Percentiles rank a stretch among this genome's conserved stretches.
Conservation (phyloP, 2,888 invertebrate genomes). For the Odontocolon sp. region DNA sequence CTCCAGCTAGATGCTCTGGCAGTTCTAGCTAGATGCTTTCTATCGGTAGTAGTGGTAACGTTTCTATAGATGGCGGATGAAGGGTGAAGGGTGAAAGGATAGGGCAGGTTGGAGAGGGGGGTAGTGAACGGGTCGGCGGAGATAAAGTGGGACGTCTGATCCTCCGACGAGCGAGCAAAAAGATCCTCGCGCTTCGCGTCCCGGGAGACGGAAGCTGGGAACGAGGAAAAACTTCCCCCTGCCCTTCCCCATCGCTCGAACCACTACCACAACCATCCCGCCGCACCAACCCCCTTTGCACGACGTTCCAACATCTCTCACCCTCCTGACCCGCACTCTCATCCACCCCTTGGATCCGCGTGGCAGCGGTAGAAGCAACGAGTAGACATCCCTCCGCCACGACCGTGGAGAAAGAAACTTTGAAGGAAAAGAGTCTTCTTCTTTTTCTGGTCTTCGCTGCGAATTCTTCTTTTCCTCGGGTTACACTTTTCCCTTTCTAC, state of each 20-base stretch:
- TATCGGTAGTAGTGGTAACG: conserved; percentile 81
- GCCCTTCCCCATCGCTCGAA: conserved; percentile 60
- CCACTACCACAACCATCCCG: conserved; percentile 50
- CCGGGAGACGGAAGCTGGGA: conserved; percentile 70
- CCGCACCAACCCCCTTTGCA: conserved; percentile 54
- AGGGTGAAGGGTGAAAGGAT: conserved; percentile 75
- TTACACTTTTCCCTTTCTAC: conserved; percentile 24
- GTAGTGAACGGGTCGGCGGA: conserved; percentile 83
- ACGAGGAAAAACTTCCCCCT: conserved; percentile 72
- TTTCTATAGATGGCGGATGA: conserved; percentile 78
- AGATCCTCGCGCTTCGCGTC: conserved; percentile 73
- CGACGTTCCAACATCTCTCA: conserved; percentile 33
- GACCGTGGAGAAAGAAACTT: conserved; percentile 75
- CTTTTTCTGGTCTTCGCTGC: conserved; percentile 27
- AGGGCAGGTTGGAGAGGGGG: conserved; percentile 74
- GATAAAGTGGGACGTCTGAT: conserved; percentile 81
- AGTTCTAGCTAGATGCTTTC: conserved; percentile 27
- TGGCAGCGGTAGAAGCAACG: conserved; percentile 45
- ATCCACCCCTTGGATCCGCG: conserved; percentile 60
- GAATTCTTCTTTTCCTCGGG: conserved; percentile 46
- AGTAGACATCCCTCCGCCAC: conserved; percentile 57
- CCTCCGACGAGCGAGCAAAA: conserved; percentile 80
- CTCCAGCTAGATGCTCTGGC: conserved; percentile 26
- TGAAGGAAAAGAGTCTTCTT: conserved; percentile 75
- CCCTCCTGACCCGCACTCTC: conserved; percentile 62